Base-by-base conservation (phyloP, 2,888 invertebrate genomes). In the Drosophila parthenogenetica region DNA sequence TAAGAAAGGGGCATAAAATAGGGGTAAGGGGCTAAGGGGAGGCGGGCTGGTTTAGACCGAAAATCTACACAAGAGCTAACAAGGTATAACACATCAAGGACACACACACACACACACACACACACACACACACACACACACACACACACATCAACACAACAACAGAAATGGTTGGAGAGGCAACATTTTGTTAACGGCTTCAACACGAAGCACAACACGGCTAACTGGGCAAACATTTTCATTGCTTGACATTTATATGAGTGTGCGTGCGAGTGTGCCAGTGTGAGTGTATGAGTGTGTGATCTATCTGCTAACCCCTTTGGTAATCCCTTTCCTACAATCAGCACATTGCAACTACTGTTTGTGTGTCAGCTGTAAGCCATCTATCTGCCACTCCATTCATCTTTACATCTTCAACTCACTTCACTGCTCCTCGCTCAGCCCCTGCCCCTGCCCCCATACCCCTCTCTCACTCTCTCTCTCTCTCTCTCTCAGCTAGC, bases 181-280 rank as follows among this genome's bases (percentile, higher is more conserved):
- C 66, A 74, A 82, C 83, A 86, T 81, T 82, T 81, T 79, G 83
- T 82, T 81, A 82, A 68, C 65, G 86, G 82, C 81, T 64, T 61
- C 74, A 25, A 69, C 73, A 81, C 81, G 62, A 73, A 59, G 74
- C 71, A 78, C 67, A 54, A 54, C 69, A 45, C 75, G 82, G 85
- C 65, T 73, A 79, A 63, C 81, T 80, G 74, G 69, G 81, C 78
- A 87, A 87, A 82, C 81, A 82, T 81, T 81, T 87, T 83, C 84
- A 87, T 83, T 83, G 84, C 77, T 73, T 68, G 73, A 80, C 85
- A 75, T 79, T 85, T 86, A 81, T 82, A 76, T 39, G 49, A 48
- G 40, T 50, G 69, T 29, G 58, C n/a, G 58, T 39, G n/a, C 5
- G 19, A 7, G 22, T 35, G 60, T 29, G 32, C 16, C n/a, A 13